Base-by-base conservation (phyloP, 2,888 invertebrate species). In the Ornithoptera priamus region DNA sequence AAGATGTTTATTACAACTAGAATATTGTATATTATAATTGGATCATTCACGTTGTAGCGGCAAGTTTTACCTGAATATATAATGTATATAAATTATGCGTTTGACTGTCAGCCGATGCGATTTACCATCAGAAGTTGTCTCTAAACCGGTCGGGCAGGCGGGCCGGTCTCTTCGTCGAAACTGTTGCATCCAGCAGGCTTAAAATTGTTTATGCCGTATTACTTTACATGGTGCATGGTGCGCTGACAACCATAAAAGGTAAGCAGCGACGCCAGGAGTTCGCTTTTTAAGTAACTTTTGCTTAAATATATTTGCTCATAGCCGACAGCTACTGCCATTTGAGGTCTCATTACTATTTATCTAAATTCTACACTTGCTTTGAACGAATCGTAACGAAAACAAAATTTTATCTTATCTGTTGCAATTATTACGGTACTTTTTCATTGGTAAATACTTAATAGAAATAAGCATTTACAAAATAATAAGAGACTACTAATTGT, bases 111-210 rank as follows among this genome's bases (percentile, higher is more conserved):
- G 84, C 80, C 86, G 87, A 84, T 86, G 87, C 90, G 87, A 91
- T 92, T 89, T 88, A 88, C 85, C 87, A 88, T 87, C 89, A 86
- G 88, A 82, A 87, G 88, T 85, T 83, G 88, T 82, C 79, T 81
- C 77, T 73, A 87, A 90, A 92, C 92, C 91, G 91, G 92, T 91
- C 84, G 74, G 77, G 89, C 91, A 83, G 87, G 90, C 82, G 80
- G 79, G 78, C 78, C 78, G 80, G 80, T 78, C 79, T 81, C 82
- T 81, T 79, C 84, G 81, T 81, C 84, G 82, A 85, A 85, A 83
- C 83, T 81, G 82, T 76, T 80, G 81, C 81, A 86, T 81, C 82
- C 80, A 83, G 84, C 84, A 79, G 82, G 62, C 81, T 85, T 86
- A 86, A 87, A 88, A 88, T 83, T 87, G 84, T 86, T 85, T 78